Percentiles rank a stretch among this genome's conserved stretches.
Conservation (phyloP, 2,113 vertebrate genomes). For the Parus major region DNA sequence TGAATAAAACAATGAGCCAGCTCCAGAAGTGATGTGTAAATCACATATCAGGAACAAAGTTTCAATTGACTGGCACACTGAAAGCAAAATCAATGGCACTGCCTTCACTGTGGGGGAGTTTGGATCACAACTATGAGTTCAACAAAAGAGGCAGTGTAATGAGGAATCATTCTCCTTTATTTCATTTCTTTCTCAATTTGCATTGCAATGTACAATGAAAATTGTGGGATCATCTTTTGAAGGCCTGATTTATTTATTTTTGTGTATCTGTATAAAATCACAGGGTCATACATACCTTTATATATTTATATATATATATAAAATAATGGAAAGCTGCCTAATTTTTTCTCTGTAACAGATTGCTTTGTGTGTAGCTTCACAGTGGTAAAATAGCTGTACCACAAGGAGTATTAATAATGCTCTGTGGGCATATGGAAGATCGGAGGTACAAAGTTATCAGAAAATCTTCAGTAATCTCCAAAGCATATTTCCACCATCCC, state of each 20-base stretch:
- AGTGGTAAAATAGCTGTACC: not conserved
- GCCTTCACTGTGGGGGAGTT: not conserved
- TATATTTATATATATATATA: not conserved
- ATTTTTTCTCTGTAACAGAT: not conserved
- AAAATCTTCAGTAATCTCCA: constrained; percentile 50
- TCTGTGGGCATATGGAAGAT: constrained; percentile 8
- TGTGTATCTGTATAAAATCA: not conserved
- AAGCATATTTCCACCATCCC: constrained; percentile 33
- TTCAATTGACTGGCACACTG: not conserved
- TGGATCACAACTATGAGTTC: not conserved
- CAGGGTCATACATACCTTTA: no score
- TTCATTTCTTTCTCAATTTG: not conserved
- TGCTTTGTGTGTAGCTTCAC: not conserved
- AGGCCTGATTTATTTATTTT: not conserved
- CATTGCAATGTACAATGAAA: not conserved
- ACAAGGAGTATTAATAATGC: constrained; percentile 2
- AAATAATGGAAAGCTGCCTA: not conserved
- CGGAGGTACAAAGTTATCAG: constrained; percentile 39
- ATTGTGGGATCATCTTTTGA: not conserved
- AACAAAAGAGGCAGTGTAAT: not conserved
- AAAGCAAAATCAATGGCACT: not conserved
- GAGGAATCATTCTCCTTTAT: not conserved
- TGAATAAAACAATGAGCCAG: not conserved
- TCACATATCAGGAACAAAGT: not conserved
- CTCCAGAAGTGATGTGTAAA: not conserved